Conservation (phyloP, 2,888 invertebrate species). For the Halocaridina rubra region DNA sequence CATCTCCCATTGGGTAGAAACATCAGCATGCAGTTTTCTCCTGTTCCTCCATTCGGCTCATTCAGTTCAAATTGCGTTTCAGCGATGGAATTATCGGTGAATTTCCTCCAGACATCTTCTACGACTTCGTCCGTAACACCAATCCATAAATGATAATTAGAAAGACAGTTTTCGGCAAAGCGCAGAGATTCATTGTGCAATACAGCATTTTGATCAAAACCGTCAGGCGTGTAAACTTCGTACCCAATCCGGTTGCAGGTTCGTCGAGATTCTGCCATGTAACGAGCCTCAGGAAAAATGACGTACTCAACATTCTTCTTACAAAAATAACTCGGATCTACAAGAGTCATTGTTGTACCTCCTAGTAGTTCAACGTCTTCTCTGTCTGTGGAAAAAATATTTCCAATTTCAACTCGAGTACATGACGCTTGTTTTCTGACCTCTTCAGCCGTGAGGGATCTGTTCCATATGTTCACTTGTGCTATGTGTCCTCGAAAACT, state of each 20-base stretch:
- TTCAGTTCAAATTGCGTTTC: constrained; percentile 12
- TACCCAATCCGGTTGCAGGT: constrained; percentile 9
- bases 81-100: constrained; percentile 6
- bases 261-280: background rate
- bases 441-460: background rate
- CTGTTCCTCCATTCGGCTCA: constrained; percentile 22
- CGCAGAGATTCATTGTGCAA: constrained; percentile 23
- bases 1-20: constrained; percentile 20
- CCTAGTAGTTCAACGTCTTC: constrained; percentile 13
- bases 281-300: constrained; percentile 30
- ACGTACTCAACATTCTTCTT: constrained; percentile 1
- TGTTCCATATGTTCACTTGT: constrained; percentile 21
- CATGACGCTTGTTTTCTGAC: background rate
- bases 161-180: constrained; percentile 17
- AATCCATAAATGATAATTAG: constrained; percentile 34
- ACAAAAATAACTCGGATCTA: background rate
- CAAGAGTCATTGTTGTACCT: background rate
- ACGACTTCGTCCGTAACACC: constrained; percentile 32
- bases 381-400: constrained; percentile 31
- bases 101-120: constrained; percentile 37
- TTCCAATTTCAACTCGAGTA: background rate
- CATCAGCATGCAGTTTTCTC: constrained; percentile 33
- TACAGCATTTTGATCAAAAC: background rate
- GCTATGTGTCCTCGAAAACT: background rate
- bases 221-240: constrained; percentile 11